These are phyloP conservation scores for Podarcis raffonei DNA, from an alignment of 2,113 vertebrate species.

Conservation along the genomic window DNA sequence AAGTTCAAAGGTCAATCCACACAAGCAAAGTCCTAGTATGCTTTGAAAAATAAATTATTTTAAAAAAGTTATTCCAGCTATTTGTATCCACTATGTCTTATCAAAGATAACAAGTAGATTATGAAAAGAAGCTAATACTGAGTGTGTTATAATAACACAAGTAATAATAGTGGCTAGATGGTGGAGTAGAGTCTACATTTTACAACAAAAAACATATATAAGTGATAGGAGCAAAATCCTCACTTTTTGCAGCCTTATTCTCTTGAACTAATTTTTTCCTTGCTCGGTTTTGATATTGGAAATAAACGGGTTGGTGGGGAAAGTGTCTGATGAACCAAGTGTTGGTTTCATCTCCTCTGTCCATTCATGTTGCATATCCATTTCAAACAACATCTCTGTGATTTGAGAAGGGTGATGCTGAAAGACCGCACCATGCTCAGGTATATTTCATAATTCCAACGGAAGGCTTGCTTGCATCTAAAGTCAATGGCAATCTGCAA, in stretches of 20 bases:
- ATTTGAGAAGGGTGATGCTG: neutral
- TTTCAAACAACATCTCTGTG: neutral
- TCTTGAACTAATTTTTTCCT: neutral
- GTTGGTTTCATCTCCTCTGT: too few relatives aligned
- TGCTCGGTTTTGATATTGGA: neutral
- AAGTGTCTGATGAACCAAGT: neutral
- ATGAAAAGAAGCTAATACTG: neutral
- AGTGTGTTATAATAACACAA: too few relatives aligned
- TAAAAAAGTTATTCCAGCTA: neutral
- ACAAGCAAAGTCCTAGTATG: too few relatives aligned
- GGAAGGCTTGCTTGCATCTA: neutral
- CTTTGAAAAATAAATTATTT: too few relatives aligned
- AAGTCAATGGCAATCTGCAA: neutral
- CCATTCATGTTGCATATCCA: neutral
- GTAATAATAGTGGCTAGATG: too few relatives aligned
- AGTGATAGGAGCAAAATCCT: neutral
- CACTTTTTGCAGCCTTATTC: neutral
- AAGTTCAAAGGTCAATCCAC: too few relatives aligned
- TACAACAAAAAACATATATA: too few relatives aligned
- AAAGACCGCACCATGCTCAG: too few relatives aligned
- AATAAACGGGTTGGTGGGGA: neutral
- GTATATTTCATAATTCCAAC: neutral
- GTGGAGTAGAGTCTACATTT: too few relatives aligned
- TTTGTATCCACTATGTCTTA: neutral
- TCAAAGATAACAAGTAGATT: neutral